A percentile compares a stretch with the other conserved stretches of the same genome.
Conservation (phyloP, 1,140 invertebrate genomes). For the Penaeus vannamei region DNA sequence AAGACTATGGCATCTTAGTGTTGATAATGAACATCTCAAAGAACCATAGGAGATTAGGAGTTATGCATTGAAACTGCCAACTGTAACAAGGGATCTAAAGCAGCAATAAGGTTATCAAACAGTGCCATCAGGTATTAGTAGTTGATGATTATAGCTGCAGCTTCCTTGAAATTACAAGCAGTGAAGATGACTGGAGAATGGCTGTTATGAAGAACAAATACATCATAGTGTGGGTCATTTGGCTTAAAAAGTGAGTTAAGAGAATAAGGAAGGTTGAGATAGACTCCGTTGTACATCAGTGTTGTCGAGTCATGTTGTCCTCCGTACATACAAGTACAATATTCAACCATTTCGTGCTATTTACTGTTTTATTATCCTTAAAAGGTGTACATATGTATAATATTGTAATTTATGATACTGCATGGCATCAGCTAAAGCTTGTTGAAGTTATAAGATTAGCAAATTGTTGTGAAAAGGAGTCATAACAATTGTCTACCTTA, state of each 20-base stretch:
- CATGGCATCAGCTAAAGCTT: neutral
- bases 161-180: neutral
- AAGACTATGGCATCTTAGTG: neutral
- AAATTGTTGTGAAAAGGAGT: no score
- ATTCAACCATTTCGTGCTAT: constrained; percentile 57
- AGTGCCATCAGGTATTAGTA: neutral
- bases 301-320: constrained; percentile 58
- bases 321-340: constrained; percentile 60
- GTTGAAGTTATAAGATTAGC: no score
- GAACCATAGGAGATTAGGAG: constrained; percentile 29
- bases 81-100: constrained; percentile 11
- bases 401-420: neutral
- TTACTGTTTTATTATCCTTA: constrained; percentile 52
- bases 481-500: no score
- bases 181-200: constrained; percentile 13
- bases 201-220: constrained; percentile 17
- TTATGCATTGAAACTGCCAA: constrained; percentile 28
- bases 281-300: constrained; percentile 60
- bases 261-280: constrained; percentile 30
- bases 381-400: neutral
- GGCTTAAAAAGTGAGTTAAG: constrained; percentile 24
- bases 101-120: constrained; percentile 28
- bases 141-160: neutral
- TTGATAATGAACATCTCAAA: constrained; percentile 14
- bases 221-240: neutral